A percentile compares a stretch with the other conserved stretches of the same genome.
Conservation (phyloP, 2,888 invertebrate species). For the Acrobasis repandana region DNA sequence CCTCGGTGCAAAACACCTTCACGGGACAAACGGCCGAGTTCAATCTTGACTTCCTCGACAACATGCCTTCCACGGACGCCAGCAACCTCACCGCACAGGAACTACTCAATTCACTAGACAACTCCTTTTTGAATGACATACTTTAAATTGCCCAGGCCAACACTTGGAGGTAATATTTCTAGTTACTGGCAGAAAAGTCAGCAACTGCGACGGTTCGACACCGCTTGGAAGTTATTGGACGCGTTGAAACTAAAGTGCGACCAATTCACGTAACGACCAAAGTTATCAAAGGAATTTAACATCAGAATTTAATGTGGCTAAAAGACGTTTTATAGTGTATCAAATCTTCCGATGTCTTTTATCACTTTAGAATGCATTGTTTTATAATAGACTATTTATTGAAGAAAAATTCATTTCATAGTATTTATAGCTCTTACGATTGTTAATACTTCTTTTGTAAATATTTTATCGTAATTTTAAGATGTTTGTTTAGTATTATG, state of each 20-base stretch:
- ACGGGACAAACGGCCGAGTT: conserved; percentile 85
- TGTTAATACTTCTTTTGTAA: conserved; percentile 75
- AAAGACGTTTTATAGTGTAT: conserved; percentile 33
- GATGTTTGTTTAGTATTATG: conserved; percentile 56
- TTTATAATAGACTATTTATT: conserved; percentile 73
- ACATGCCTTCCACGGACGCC: conserved; percentile 89
- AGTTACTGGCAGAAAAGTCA: conserved; percentile 3
- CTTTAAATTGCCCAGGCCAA: conserved; percentile 56
- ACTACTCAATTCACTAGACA: conserved; percentile 91
- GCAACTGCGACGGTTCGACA: not conserved
- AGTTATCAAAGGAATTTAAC: conserved; percentile 70
- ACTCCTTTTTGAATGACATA: conserved; percentile 87
- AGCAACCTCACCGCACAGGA: conserved; percentile 91
- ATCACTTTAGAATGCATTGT: conserved; percentile 66
- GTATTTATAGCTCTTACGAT: conserved; percentile 74
- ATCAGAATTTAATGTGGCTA: conserved; percentile 42
- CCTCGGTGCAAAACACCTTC: conserved; percentile 66
- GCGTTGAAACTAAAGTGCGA: conserved; percentile 40
- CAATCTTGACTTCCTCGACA: conserved; percentile 93
- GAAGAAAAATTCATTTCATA: conserved; percentile 70
- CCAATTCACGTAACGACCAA: conserved; percentile 73
- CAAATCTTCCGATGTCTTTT: conserved; percentile 55
- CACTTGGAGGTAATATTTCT: not conserved
- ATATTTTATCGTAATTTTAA: conserved; percentile 65
- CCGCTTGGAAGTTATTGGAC: conserved; percentile 11